Percentiles rank a stretch among this genome's conserved stretches.
phyloP scores from a whole-genome alignment of 2,888 invertebrate genomes.

The Operophtera brumata region DNA sequence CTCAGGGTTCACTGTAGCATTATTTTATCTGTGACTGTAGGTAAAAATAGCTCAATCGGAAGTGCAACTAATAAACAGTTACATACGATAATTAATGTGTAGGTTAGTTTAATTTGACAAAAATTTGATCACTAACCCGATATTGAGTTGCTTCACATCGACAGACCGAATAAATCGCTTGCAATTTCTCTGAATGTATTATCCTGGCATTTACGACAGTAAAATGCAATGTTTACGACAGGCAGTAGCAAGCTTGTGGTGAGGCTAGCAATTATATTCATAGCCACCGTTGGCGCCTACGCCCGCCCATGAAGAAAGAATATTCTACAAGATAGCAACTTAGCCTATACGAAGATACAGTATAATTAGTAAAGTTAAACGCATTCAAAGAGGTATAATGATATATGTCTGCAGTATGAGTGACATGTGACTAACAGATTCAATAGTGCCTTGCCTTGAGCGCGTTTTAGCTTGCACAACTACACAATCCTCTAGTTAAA shows the following conservation, averaged over 20 bases:
- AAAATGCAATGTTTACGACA: constrained; percentile 44
- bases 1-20: no score
- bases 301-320: constrained; percentile 47
- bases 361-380: constrained; percentile 13
- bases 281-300: constrained; percentile 45
- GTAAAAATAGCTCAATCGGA: no score
- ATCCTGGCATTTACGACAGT: constrained; percentile 28
- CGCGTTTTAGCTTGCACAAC: constrained; percentile 1
- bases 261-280: constrained; percentile 54
- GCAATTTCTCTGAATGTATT: constrained; percentile 30
- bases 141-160: constrained; percentile 3
- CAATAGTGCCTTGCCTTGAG: constrained; percentile 8
- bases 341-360: not conserved
- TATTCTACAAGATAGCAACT: not conserved
- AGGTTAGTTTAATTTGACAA: no score
- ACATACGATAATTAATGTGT: no score
- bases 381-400: constrained; percentile 16
- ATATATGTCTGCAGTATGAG: constrained; percentile 5
- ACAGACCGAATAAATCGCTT: constrained; percentile 16
- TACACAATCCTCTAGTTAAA: no score
- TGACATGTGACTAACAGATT: constrained; percentile 15
- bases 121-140: no score
- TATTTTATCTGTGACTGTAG: no score
- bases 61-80: no score
- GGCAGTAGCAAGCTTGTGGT: constrained; percentile 43